Conservation (phyloP, 1,140 invertebrate species). For the Drosophila rhopaloa region DNA sequence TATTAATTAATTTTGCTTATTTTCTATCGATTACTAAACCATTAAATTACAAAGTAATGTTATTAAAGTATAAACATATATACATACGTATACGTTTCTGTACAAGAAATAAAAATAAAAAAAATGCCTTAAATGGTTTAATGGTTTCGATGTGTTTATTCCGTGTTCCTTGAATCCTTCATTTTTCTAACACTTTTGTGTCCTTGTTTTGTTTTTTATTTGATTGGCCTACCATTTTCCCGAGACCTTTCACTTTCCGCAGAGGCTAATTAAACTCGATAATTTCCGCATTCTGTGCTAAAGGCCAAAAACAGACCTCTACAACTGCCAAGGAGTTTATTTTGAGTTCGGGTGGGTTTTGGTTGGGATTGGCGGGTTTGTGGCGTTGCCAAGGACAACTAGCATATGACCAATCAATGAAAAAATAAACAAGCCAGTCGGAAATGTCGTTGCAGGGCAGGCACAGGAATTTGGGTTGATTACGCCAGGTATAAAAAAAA, state of each 20-base stretch:
- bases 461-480: constrained; percentile 73
- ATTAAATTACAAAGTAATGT: too few relatives aligned
- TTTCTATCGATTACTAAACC: too few relatives aligned
- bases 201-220: constrained; percentile 8
- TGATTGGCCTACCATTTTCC: constrained; percentile 1
- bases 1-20: too few relatives aligned
- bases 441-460: constrained; percentile 43
- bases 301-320: constrained; percentile 35
- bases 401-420: constrained; percentile 56
- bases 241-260: constrained; percentile 38
- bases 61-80: too few relatives aligned
- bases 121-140: too few relatives aligned
- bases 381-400: constrained; percentile 54
- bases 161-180: background rate
- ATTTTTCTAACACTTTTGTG: background rate
- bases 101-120: too few relatives aligned
- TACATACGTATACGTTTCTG: too few relatives aligned
- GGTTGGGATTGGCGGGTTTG: constrained; percentile 1
- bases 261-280: constrained; percentile 42
- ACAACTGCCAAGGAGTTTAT: constrained; percentile 27
- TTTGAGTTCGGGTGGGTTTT: background rate
- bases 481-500: constrained; percentile 43
- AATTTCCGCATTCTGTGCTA: constrained; percentile 50
- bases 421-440: constrained; percentile 64
- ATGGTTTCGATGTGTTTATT: background rate